Percentiles rank a stretch among this genome's conserved stretches.
Conservation (phyloP, 2,888 invertebrate species). For the Penaeus monodon region DNA sequence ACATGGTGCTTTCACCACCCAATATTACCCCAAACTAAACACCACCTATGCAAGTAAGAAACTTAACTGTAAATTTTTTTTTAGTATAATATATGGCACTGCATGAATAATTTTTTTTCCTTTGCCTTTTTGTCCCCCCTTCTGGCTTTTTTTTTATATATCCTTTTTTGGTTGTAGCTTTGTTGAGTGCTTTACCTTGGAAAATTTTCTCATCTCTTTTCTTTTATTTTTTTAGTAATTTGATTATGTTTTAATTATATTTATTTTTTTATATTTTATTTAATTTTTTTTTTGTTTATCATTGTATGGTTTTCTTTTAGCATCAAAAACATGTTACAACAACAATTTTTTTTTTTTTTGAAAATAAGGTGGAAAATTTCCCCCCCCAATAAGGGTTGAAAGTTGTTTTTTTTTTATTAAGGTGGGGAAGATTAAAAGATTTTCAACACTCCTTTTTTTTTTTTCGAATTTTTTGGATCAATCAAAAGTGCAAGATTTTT, state of each 20-base stretch:
- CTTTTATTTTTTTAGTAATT: not conserved
- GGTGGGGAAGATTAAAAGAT: too few species aligned
- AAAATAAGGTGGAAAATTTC: too few species aligned
- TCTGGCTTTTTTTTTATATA: not conserved
- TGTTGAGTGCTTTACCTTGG: not conserved
- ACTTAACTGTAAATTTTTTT: conserved; percentile 18
- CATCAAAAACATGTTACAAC: too few species aligned
- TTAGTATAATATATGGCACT: not conserved
- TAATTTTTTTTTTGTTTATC: too few species aligned
- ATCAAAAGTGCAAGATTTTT: too few species aligned
- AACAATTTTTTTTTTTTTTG: too few species aligned
- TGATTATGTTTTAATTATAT: not conserved
- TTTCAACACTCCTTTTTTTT: too few species aligned
- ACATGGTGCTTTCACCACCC: conserved; percentile 37
- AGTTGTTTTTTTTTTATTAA: too few species aligned
- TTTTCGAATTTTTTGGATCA: too few species aligned
- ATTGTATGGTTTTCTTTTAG: too few species aligned
- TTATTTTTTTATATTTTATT: not conserved
- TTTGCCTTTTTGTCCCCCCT: not conserved
- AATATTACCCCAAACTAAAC: conserved; percentile 50
- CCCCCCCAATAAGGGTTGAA: too few species aligned
- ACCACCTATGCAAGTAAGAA: conserved; percentile 57
- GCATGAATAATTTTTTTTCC: too few species aligned
- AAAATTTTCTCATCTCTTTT: not conserved
- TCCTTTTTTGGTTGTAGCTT: not conserved